These are phyloP conservation scores for Pararge aegeria DNA, from an alignment of 1,140 invertebrate genomes.

Conservation along the genomic window DNA sequence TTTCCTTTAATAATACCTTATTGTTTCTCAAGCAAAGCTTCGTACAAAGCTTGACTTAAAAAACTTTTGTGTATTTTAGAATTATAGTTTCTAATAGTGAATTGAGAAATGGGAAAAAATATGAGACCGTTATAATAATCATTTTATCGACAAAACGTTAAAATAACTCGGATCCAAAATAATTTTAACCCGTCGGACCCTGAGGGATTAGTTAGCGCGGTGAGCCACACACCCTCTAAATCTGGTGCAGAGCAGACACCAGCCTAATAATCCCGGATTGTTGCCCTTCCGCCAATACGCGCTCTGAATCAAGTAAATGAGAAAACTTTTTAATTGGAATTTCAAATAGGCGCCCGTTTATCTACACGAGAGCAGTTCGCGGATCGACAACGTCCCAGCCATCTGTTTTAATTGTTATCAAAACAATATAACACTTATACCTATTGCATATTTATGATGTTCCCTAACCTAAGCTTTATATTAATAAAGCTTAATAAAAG, in stretches of 20 bases:
- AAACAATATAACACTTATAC: constrained; percentile 2
- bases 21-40: too few species aligned
- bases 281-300: constrained; percentile 64
- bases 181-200: constrained; percentile 11
- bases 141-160: neutral
- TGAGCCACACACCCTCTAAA: constrained; percentile 57
- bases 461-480: neutral
- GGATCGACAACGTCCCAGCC: constrained; percentile 26
- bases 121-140: neutral
- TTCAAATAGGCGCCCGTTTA: constrained; percentile 73
- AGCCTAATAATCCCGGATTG: constrained; percentile 71
- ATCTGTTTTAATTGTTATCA: constrained; percentile 6
- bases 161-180: constrained; percentile 25
- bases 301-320: constrained; percentile 76
- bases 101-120: too few species aligned
- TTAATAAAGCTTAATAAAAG: too few species aligned
- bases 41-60: too few species aligned
- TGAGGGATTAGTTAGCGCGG: constrained; percentile 58
- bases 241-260: constrained; percentile 58
- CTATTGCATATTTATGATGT: neutral
- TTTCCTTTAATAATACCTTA: too few species aligned
- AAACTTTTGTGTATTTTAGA: too few species aligned
- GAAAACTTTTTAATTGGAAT: constrained; percentile 79
- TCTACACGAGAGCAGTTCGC: constrained; percentile 59
- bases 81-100: too few species aligned